Base-by-base conservation (phyloP, 2,797 vertebrate genomes). In the Potorous gilbertii region DNA sequence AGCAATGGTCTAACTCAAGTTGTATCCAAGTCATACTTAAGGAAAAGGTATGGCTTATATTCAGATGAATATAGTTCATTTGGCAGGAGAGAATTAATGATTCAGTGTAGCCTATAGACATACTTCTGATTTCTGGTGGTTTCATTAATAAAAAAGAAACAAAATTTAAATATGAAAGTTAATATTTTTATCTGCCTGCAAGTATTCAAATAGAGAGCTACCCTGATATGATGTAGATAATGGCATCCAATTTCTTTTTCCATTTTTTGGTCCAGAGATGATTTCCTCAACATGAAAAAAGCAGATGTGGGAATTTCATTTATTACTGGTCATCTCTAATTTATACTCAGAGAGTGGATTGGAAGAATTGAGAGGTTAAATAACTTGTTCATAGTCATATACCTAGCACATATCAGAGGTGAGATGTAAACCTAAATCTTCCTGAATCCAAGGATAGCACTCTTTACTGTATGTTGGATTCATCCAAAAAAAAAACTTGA, bases 151-250 rank as follows among this genome's bases (percentile, higher is more conserved):
- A 97, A 87, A 98, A 98, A 97, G 93, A 31, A 81, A 96, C 96
- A 97, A 95, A 93, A 97, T 97, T 98, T 96, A 96, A 96, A 97
- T 96, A 96, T 59, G 89, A 91, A 96, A 90, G 91, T 1, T 74
- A 98, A 96, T 62, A 92, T 97, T 97, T 97, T 93, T 93, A 16
- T 97, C 95, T n/a, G 21, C 95, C 94, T 97, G 90, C 91, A 95
- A 97, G 96, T 97, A 98, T 97, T 95, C 89, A 97, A 97, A 98
- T 94, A 96, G 40, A 98, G 95, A 98, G 94, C 92, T 97, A 94
- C 93, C 94, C 96, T 93, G 62, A 81, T 31, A 0, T 90, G 96
- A 96, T 93, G 95, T 27, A 54, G 96, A 92, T 94, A 96, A 97
- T 91, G 95, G 92, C 57, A 95, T 98, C 96, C 96, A 27, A 18